A percentile compares a stretch with the other conserved stretches of the same genome.
Evolutionary conservation across 2,797 vertebrate genomes (phyloP).

Genomic region (Todus mexicanus): DNA sequence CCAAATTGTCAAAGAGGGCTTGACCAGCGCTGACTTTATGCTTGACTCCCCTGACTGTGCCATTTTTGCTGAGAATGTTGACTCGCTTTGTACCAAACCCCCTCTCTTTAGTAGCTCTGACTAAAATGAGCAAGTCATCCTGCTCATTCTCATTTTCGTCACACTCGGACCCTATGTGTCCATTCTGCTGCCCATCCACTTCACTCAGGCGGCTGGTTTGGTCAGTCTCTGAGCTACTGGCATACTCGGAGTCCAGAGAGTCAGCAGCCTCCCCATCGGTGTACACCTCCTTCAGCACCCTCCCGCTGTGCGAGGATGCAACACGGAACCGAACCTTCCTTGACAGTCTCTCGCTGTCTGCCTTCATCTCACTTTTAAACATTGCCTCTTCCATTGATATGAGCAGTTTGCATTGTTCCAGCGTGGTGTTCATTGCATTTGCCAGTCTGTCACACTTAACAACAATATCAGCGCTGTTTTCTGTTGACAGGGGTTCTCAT

Average conservation of each 20-base stretch:
- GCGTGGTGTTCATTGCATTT: slow-evolving; percentile 24
- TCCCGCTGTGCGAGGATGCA: slow-evolving; percentile 91
- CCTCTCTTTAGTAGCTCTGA: slow-evolving; percentile 85
- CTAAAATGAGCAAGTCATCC: slow-evolving; percentile 86
- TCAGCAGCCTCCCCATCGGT: slow-evolving; percentile 83
- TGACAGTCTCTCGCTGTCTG: slow-evolving; percentile 77
- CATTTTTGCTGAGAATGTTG: slow-evolving; percentile 98
- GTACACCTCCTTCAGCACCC: slow-evolving; percentile 94
- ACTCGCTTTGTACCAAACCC: slow-evolving; percentile 87
- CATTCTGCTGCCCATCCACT: slow-evolving; percentile 75
- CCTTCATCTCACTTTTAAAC: slow-evolving; percentile 68
- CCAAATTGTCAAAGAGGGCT: slow-evolving; percentile 91
- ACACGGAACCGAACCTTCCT: slow-evolving; percentile 95
- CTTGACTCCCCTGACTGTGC: slow-evolving; percentile 94
- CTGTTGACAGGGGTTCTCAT: slow-evolving; percentile 75
- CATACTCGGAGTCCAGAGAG: slow-evolving; percentile 91
- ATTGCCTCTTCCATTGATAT: slow-evolving; percentile 76
- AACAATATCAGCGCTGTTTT: slow-evolving; percentile 61
- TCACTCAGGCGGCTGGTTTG: slow-evolving; percentile 85
- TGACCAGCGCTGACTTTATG: slow-evolving; percentile 98
- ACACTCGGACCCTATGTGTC: slow-evolving; percentile 80
- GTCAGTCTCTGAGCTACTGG: slow-evolving; percentile 88
- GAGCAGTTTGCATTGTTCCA: slow-evolving; percentile 81
- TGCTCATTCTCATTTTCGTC: slow-evolving; percentile 84
- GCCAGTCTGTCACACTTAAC: slow-evolving; percentile 63